Evolutionary conservation across 2,797 vertebrate species (phyloP).

Genomic region (Philypnodon macrostomus): DNA sequence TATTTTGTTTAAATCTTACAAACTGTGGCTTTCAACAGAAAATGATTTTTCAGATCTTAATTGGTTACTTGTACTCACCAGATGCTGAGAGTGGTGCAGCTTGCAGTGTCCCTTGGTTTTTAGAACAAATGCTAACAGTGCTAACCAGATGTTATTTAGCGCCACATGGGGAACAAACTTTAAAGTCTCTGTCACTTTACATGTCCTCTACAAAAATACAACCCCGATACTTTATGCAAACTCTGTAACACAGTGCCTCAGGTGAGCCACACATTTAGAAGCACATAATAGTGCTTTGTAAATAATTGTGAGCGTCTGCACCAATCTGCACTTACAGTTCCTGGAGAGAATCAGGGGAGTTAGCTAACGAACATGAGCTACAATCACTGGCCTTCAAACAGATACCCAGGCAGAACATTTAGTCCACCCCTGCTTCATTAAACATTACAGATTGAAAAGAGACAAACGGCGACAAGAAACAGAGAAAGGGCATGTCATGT

Average conservation of each 20-base stretch:
- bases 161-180: slow-evolving; percentile 30
- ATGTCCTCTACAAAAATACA: slow-evolving; percentile 11
- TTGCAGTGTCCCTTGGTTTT: slow-evolving; percentile 33
- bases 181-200: slow-evolving; percentile 19
- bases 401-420: slow-evolving; percentile 16
- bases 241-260: slow-evolving; percentile 43
- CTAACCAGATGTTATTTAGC: slow-evolving; percentile 55
- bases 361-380: too few relatives aligned
- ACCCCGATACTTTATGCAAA: slow-evolving; percentile 40
- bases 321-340: slow-evolving; percentile 6
- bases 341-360: slow-evolving; percentile 6
- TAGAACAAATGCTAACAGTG: slow-evolving; percentile 44
- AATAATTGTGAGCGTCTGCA: slow-evolving; percentile 1
- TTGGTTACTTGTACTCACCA: slow-evolving; percentile 37
- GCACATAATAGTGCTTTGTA: slow-evolving; percentile 7
- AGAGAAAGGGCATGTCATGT: slow-evolving; percentile 14
- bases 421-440: slow-evolving; percentile 35
- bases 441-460: slow-evolving; percentile 17
- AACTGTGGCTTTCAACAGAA: neutral
- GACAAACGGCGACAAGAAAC: slow-evolving; percentile 3
- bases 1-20: neutral
- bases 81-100: slow-evolving; percentile 21
- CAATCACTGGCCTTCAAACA: slow-evolving; percentile 32
- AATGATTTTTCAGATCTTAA: slow-evolving; percentile 32
- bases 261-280: slow-evolving; percentile 45